Evolutionary conservation across 2,888 invertebrate genomes (phyloP).

Genomic region (Neoaliturus tenellus): DNA sequence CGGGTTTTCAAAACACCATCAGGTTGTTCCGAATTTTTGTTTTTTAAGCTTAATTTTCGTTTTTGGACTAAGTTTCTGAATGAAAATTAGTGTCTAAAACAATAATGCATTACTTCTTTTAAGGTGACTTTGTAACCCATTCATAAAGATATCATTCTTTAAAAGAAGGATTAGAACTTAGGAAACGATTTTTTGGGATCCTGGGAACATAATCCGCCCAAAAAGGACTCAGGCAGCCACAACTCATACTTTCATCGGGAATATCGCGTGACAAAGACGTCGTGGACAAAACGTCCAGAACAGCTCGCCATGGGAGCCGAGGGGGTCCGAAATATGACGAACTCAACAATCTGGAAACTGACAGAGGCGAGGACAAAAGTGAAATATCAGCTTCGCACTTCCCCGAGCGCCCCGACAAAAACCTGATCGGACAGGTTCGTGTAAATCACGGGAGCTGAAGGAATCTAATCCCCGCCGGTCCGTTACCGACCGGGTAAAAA

Average conservation of each 20-base stretch:
- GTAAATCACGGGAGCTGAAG: conserved; percentile 41
- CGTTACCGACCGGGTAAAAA: conserved; percentile 24
- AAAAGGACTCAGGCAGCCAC: too few relatives aligned
- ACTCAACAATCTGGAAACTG: conserved; percentile 29
- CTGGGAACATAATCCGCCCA: too few relatives aligned
- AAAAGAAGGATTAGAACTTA: too few relatives aligned
- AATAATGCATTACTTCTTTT: too few relatives aligned
- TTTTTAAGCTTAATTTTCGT: too few relatives aligned
- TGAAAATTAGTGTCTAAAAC: too few relatives aligned
- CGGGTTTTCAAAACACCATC: too few relatives aligned
- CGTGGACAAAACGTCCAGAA: neutral
- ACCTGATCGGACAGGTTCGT: conserved; percentile 37
- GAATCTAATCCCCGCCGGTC: conserved; percentile 32
- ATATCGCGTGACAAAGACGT: neutral
- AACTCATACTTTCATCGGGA: neutral
- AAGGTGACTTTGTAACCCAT: too few relatives aligned
- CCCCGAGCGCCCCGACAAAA: conserved; percentile 41
- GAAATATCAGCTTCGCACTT: conserved; percentile 36
- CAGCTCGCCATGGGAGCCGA: neutral
- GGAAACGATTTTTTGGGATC: too few relatives aligned
- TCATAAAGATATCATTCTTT: too few relatives aligned
- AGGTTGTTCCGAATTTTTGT: too few relatives aligned
- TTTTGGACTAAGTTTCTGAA: too few relatives aligned
- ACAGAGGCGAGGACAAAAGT: conserved; percentile 1
- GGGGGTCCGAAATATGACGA: conserved; percentile 22